Conservation (phyloP, 2,888 invertebrate species). For the Dexiosoma caninum region DNA sequence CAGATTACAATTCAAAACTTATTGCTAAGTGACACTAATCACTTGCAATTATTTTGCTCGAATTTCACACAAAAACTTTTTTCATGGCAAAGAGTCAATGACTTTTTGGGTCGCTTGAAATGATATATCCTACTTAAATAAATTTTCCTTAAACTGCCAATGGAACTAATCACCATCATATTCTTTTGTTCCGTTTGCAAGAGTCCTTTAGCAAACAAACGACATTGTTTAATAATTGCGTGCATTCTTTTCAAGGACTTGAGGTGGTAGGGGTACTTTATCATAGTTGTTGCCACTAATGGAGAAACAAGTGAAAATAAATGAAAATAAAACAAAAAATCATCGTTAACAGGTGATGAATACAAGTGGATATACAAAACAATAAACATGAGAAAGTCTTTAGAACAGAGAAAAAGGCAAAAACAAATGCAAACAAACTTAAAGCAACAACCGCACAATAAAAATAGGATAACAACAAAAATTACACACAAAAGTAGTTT, state of each 20-base stretch:
- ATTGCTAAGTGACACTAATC: neutral
- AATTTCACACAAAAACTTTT: neutral
- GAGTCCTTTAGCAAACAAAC: neutral
- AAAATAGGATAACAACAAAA: slow-evolving; percentile 13
- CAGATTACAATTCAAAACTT: too few species aligned
- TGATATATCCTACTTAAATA: slow-evolving; percentile 12
- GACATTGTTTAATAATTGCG: slow-evolving; percentile 38
- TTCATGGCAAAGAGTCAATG: slow-evolving; percentile 16
- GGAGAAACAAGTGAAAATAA: slow-evolving; percentile 33
- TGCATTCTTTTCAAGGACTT: slow-evolving; percentile 59
- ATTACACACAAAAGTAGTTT: neutral
- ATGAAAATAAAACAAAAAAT: slow-evolving; percentile 20
- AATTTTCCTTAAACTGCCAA: slow-evolving; percentile 1
- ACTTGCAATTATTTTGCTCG: neutral
- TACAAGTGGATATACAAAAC: slow-evolving; percentile 32
- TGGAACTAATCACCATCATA: slow-evolving; percentile 2
- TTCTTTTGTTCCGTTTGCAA: neutral
- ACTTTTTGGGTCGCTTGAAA: neutral
- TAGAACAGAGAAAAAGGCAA: slow-evolving; percentile 12
- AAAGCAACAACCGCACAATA: slow-evolving; percentile 26
- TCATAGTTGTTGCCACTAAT: neutral
- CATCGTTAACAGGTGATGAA: slow-evolving; percentile 60
- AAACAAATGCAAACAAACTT: slow-evolving; percentile 17
- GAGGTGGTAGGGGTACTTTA: slow-evolving; percentile 1
- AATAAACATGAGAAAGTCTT: neutral